Base-by-base conservation (phyloP, 2,888 invertebrate species). In the Tortricodes alternella region DNA sequence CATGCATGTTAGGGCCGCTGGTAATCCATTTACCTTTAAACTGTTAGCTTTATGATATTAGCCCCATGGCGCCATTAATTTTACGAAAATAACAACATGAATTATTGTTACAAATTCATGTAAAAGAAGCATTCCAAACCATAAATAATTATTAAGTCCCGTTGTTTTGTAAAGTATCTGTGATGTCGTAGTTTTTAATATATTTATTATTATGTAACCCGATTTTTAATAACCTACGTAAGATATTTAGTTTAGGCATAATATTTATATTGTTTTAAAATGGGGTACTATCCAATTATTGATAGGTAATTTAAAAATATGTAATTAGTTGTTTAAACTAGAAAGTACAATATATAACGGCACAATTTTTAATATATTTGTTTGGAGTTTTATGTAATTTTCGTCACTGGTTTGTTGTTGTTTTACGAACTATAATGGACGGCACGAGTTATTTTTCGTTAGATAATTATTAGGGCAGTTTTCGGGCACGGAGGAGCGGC, bases 151-250 rank as follows among this genome's bases (percentile, higher is more conserved):
- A 23, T 58, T 64, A 67, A 66, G 65, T 71, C 71, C 66, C 72
- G 73, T 75, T 76, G 73, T 79, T 80, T 73, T 75, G 74, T 79
- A 76, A 81, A 73, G 71, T 79, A 80, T 81, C 83, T 83, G 83
- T 83, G 83, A 83, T 82, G 76, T 78, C 64, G 68, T 77, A 74
- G 74, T 69, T 38, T 63, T 53, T 70, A 65, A 56, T 44, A 37
- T 56, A 56, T 55, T 49, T 49, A 50, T 37, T 21, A 15, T 2
- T 34, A 44, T 19, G 18, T 37, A 16, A 21, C 15, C 23, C 44
- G 13, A 21, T 46, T 32, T 19, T 27, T 46, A 50, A 27, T 35
- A 29, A 27, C 34, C 7, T 34, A 15, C 7, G 34, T 34, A 15
- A 7, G 34, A 34, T 34, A 34, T 34, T 11, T 5, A 34, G 13